A percentile compares a stretch with the other conserved stretches of the same genome.
Evolutionary conservation across 2,113 vertebrate species (phyloP).

Genomic region (Daphoenositta chrysoptera): DNA sequence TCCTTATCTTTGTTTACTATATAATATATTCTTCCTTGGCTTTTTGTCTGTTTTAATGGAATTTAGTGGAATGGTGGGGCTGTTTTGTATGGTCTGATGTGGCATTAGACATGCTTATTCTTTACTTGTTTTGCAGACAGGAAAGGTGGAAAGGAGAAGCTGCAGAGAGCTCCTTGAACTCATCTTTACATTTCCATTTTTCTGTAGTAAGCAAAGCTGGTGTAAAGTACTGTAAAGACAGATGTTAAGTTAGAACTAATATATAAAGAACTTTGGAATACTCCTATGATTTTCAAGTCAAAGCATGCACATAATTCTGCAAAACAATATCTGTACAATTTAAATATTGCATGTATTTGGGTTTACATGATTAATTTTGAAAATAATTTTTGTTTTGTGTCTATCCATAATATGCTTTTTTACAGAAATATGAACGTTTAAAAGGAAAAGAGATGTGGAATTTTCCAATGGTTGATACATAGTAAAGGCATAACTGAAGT

Average conservation of each 20-base stretch:
- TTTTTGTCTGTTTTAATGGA: not conserved
- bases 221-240: not conserved
- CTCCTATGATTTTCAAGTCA: not conserved
- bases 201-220: not conserved
- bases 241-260: not conserved
- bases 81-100: not conserved
- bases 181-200: not conserved
- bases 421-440: not conserved
- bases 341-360: not conserved
- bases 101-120: not conserved
- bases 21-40: not conserved
- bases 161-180: not conserved
- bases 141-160: not conserved
- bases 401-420: not conserved
- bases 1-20: not conserved
- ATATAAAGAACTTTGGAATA: not conserved
- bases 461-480: not conserved
- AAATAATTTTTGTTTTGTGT: not conserved
- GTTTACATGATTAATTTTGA: not conserved
- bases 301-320: not conserved
- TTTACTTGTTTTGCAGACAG: not conserved
- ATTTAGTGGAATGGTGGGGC: fast-evolving
- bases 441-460: not conserved
- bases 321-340: not conserved
- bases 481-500: not conserved